phyloP scores from a whole-genome alignment of 2,888 invertebrate genomes.

The Eupithecia tripunctaria region DNA sequence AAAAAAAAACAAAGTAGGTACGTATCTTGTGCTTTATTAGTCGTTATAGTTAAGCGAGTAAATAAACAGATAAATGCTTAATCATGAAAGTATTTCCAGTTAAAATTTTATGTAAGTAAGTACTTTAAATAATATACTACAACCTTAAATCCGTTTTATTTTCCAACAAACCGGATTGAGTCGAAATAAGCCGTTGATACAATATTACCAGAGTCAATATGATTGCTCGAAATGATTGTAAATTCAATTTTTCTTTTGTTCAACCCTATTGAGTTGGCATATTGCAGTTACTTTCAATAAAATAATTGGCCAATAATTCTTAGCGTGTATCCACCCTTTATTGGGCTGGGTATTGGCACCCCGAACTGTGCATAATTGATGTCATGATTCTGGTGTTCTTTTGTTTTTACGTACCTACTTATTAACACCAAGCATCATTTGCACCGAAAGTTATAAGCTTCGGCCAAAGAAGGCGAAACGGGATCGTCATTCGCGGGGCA shows the following conservation, averaged over 20 bases:
- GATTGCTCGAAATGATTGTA: slow-evolving; percentile 6
- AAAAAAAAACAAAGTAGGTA: too few species aligned
- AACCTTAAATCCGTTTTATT: not conserved
- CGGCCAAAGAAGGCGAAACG: too few species aligned
- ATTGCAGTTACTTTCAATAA: slow-evolving; percentile 21
- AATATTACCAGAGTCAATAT: slow-evolving; percentile 19
- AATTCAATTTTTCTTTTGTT: slow-evolving; percentile 28
- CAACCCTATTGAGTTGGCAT: not conserved
- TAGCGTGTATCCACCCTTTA: slow-evolving; percentile 6
- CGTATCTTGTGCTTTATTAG: too few species aligned
- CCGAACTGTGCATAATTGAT: not conserved
- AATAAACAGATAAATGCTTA: not conserved
- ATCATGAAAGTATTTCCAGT: not conserved
- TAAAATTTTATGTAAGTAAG: too few species aligned
- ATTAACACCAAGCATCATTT: not conserved
- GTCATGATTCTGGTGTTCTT: not conserved
- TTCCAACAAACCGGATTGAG: slow-evolving; percentile 17
- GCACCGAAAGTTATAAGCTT: not conserved
- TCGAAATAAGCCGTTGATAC: slow-evolving; percentile 17
- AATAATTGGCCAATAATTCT: slow-evolving; percentile 25
- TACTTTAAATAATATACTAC: too few species aligned
- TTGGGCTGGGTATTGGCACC: slow-evolving; percentile 3
- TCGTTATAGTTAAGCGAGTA: not conserved
- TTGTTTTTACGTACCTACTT: not conserved
- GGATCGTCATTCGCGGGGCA: too few species aligned